A percentile compares a stretch with the other conserved stretches of the same genome.
Conservation (phyloP, 2,888 invertebrate genomes). For the Nomada ferruginata region DNA sequence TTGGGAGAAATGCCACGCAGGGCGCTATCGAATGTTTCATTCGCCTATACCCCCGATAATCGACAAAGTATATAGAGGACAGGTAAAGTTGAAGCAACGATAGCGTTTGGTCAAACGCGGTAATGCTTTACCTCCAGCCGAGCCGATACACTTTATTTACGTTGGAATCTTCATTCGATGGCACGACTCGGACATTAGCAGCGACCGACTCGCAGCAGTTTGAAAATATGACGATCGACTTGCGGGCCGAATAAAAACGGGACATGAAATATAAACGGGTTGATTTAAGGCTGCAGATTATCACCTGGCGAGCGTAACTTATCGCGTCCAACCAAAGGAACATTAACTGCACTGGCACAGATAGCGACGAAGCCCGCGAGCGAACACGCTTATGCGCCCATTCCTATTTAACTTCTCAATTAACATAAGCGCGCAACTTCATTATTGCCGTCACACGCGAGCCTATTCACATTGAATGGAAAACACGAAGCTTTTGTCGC, state of each 20-base stretch:
- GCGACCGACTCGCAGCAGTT: not conserved
- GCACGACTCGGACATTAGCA: not conserved
- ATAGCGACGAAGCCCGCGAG: conserved; percentile 71
- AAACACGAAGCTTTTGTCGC: conserved; percentile 61
- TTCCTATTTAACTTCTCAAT: conserved; percentile 81
- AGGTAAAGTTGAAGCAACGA: too few species aligned
- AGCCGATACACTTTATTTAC: not conserved
- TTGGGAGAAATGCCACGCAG: not conserved
- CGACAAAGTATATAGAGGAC: not conserved
- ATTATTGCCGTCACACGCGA: conserved; percentile 72
- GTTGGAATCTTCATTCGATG: not conserved
- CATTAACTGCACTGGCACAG: conserved; percentile 67
- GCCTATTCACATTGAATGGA: conserved; percentile 61
- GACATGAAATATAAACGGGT: conserved; percentile 26
- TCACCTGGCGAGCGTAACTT: conserved; percentile 72
- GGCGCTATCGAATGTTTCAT: not conserved
- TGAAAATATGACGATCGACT: not conserved
- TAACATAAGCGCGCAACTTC: conserved; percentile 79
- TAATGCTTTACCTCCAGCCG: too few species aligned
- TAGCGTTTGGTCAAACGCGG: too few species aligned
- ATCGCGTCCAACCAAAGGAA: conserved; percentile 75
- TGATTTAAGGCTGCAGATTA: conserved; percentile 75
- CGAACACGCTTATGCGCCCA: conserved; percentile 75
- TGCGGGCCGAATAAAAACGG: not conserved
- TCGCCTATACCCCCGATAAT: not conserved